Base-by-base conservation (phyloP, 2,888 invertebrate species). In the Pedicia rivosa region DNA sequence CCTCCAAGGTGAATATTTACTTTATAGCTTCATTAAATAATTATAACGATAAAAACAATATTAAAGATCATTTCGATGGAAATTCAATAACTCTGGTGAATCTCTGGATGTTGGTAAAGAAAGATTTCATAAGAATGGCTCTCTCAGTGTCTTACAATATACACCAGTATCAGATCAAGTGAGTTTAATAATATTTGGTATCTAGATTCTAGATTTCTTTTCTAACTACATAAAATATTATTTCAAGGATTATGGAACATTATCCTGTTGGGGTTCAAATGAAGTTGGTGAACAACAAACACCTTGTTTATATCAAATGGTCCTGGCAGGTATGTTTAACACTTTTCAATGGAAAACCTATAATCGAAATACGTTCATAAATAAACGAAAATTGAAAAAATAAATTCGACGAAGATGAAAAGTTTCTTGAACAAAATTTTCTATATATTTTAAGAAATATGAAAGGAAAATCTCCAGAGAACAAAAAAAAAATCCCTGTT, bases 41-140 rank as follows among this genome's bases (percentile, higher is more conserved):
- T 20, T 20, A 8, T 8, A 20, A 20, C 2, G 35, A 28, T 12
- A 19, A 32, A 30, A 16, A 28, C 14, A 14, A 22, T 20, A 12
- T 28, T 40, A 27, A 39, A 75, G 77, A 44, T 74, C 71, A 54
- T 86, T 84, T 65, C 74, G 78, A 49, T 86, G 86, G 84, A 82
- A 83, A 64, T 83, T 86, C 66, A 84, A 84, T 68, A 82, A 82
- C 64, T 81, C 81, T 12, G 82, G 83, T 2, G 82, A 82, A 62
- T 80, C 78, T 38, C 60, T 79, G 44, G 79, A 81, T 57, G 76
- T 80, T 29, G 72, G 73, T 26, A 67, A 75, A 17, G 77, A 76
- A 54, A 60, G 75, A 42, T 79, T 72, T 62, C 70, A 74, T 46
- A 72, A 72, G 45, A 78, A 78, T 55, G 80, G 80, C 45, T 73